Conservation (phyloP, 2,888 invertebrate species). For the Exocentrus adspersus region DNA sequence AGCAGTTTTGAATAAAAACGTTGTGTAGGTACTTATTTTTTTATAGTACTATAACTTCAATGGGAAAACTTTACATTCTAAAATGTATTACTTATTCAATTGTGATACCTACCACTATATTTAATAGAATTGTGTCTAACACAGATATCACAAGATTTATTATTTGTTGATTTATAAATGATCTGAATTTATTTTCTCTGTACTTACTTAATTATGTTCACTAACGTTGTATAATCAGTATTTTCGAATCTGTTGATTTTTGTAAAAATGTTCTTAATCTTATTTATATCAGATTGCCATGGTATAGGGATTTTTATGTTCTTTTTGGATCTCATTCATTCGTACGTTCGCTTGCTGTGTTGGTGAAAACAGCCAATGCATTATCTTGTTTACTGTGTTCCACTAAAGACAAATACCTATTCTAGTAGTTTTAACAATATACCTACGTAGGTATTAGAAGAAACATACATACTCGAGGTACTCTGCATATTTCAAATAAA, state of each 20-base stretch:
- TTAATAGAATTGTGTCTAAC: not conserved
- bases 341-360: slow-evolving; percentile 46
- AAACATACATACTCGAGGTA: slow-evolving; percentile 34
- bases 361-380: slow-evolving; percentile 50
- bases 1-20: slow-evolving; percentile 37
- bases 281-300: slow-evolving; percentile 59
- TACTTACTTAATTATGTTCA: slow-evolving; percentile 23
- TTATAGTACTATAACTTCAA: slow-evolving; percentile 8
- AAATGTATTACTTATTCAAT: not conserved
- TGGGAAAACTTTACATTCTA: slow-evolving; percentile 4
- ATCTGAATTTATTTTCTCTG: slow-evolving; percentile 18
- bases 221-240: slow-evolving; percentile 45
- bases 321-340: slow-evolving; percentile 59
- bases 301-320: slow-evolving; percentile 58
- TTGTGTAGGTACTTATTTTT: slow-evolving; percentile 27
- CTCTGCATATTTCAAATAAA: slow-evolving; percentile 29
- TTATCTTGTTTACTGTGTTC: slow-evolving; percentile 47
- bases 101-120: slow-evolving; percentile 15
- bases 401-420: slow-evolving; percentile 42
- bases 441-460: slow-evolving; percentile 44
- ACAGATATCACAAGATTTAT: not conserved
- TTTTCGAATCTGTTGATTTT: slow-evolving; percentile 45
- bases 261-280: slow-evolving; percentile 47
- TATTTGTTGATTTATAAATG: not conserved
- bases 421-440: slow-evolving; percentile 42